These are phyloP conservation scores for Phytoseiulus persimilis DNA, from an alignment of 2,888 invertebrate genomes.

Conservation along the genomic window DNA sequence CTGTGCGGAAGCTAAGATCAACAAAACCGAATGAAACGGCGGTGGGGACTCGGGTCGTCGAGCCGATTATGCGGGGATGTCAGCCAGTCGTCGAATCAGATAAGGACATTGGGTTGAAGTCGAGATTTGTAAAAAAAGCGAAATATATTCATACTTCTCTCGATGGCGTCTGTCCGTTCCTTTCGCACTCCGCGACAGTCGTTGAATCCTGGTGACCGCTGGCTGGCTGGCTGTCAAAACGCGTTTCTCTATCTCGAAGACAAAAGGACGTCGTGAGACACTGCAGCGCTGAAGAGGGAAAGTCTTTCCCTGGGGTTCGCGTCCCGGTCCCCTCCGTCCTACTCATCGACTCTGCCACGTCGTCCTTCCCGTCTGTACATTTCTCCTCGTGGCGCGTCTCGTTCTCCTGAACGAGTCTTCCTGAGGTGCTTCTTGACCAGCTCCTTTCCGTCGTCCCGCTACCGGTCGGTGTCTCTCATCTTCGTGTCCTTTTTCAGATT, in stretches of 20 bases:
- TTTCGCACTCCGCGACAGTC: not conserved
- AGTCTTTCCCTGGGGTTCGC: not conserved
- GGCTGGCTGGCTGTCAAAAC: not conserved
- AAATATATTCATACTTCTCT: slow-evolving; percentile 38
- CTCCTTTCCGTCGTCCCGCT: not conserved
- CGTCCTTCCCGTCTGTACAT: not conserved
- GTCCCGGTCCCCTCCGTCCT: not conserved
- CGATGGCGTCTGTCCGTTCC: not conserved
- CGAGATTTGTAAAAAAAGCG: slow-evolving; percentile 37
- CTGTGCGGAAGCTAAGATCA: not conserved
- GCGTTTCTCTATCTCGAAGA: not conserved
- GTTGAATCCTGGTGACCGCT: not conserved
- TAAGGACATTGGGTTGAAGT: not conserved
- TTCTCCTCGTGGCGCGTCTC: not conserved
- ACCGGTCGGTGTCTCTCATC: not conserved
- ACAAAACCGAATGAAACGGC: not conserved
- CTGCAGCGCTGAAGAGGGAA: not conserved
- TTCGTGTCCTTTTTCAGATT: not conserved
- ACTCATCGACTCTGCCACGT: not conserved
- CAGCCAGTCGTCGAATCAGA: not conserved
- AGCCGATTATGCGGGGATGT: not conserved
- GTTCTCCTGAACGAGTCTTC: not conserved
- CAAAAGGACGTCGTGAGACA: not conserved
- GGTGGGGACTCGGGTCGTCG: not conserved
- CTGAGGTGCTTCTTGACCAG: not conserved